phyloP scores from a whole-genome alignment of 1,140 invertebrate genomes.

The Drosophila takahashii region DNA sequence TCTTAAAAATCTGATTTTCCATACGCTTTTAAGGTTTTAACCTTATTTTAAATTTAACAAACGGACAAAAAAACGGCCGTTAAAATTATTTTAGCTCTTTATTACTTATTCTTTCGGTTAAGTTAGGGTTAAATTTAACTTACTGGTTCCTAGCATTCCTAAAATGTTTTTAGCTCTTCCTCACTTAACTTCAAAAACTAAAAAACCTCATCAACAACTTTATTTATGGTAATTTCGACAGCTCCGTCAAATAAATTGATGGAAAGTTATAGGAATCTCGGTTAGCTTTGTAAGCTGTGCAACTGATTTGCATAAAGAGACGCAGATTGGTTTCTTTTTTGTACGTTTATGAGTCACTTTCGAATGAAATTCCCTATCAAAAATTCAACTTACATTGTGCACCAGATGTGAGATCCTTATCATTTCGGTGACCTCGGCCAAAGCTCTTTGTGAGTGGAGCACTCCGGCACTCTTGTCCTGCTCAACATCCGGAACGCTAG shows the following conservation, averaged over 20 bases:
- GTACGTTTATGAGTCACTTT: background rate
- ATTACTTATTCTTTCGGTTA: no score
- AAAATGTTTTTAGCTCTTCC: no score
- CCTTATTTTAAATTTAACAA: no score
- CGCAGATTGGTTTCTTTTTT: background rate
- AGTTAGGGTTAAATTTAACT: no score
- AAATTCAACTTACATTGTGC: slow-evolving; percentile 89
- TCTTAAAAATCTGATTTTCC: no score
- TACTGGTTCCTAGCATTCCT: no score
- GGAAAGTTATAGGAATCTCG: slow-evolving; percentile 3
- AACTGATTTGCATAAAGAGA: slow-evolving; percentile 5
- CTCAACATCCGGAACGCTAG: slow-evolving; percentile 91
- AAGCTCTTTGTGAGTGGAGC: slow-evolving; percentile 92
- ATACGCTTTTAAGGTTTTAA: no score
- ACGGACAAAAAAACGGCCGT: no score
- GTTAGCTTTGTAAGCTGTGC: background rate
- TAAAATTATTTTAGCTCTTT: no score
- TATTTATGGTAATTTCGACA: background rate
- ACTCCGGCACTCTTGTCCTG: slow-evolving; percentile 93
- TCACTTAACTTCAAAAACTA: no score
- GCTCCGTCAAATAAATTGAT: background rate
- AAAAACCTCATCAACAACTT: background rate
- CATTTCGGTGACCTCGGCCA: slow-evolving; percentile 99
- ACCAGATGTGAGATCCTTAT: slow-evolving; percentile 98
- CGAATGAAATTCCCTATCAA: background rate